These are phyloP conservation scores for Meda fulgida DNA, from an alignment of 2,797 vertebrate genomes.

Conservation along the genomic window DNA sequence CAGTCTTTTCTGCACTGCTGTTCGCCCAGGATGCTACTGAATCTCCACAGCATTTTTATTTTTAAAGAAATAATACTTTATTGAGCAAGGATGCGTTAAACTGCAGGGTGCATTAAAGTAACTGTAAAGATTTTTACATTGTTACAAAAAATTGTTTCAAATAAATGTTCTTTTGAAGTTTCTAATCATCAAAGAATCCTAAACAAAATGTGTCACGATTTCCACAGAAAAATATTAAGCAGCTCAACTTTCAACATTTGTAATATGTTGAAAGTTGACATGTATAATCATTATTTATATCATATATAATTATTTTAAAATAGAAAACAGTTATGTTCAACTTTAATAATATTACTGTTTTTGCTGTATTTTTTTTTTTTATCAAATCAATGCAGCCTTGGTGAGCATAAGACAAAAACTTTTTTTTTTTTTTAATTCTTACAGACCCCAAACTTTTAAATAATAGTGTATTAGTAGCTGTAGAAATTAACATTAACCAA, in stretches of 20 bases:
- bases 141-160: background rate
- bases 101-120: background rate
- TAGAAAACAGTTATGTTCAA: background rate
- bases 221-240: background rate
- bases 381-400: background rate
- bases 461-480: background rate
- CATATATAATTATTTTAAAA: background rate
- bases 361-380: background rate
- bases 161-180: background rate
- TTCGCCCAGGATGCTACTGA: background rate
- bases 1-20: background rate
- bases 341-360: background rate
- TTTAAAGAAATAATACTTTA: background rate
- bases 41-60: background rate
- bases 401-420: background rate
- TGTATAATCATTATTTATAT: background rate
- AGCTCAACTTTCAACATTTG: background rate
- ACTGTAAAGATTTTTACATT: background rate
- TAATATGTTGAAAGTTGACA: background rate
- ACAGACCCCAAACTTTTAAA: background rate
- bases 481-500: background rate
- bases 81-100: background rate
- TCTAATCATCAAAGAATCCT: background rate
- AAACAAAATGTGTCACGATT: too few species aligned
- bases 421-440: background rate